These are phyloP conservation scores for Alaudala cheleensis DNA, from an alignment of 2,113 vertebrate genomes.

Conservation along the genomic window DNA sequence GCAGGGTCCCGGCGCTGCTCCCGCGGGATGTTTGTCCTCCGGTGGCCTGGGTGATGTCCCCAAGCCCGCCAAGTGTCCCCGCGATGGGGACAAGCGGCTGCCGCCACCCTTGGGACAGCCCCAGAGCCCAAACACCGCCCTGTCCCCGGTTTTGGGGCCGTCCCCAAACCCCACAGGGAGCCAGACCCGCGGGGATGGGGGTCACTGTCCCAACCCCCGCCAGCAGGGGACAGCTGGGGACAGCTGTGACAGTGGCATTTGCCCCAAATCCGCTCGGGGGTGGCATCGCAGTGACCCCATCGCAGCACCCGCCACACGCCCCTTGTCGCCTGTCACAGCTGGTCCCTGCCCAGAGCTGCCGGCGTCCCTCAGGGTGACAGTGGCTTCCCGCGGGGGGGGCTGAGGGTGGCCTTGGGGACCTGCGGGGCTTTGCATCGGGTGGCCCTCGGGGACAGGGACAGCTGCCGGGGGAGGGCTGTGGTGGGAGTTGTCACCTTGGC, in stretches of 20 bases:
- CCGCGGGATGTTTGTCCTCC: too few relatives aligned
- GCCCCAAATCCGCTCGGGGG: background rate
- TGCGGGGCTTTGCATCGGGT: rapidly evolving
- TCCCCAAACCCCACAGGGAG: background rate
- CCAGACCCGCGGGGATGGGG: too few relatives aligned
- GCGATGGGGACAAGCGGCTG: background rate
- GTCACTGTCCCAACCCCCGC: background rate
- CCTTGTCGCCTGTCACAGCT: background rate
- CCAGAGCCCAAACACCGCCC: background rate
- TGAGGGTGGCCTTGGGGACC: background rate
- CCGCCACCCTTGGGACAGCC: rapidly evolving
- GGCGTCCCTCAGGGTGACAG: background rate
- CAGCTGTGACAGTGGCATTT: background rate
- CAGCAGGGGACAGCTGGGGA: background rate
- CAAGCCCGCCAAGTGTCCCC: background rate
- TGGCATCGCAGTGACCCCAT: background rate
- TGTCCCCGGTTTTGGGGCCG: background rate
- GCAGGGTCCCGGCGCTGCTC: background rate
- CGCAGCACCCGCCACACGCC: background rate
- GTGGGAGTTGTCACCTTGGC: background rate
- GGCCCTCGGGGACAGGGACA: background rate
- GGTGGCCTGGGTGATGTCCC: background rate
- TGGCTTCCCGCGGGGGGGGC: background rate
- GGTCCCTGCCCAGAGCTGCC: background rate
- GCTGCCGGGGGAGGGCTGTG: background rate